A percentile compares a stretch with the other conserved stretches of the same genome.
phyloP scores from a whole-genome alignment of 2,113 vertebrate genomes.

The Oophaga pumilio region DNA sequence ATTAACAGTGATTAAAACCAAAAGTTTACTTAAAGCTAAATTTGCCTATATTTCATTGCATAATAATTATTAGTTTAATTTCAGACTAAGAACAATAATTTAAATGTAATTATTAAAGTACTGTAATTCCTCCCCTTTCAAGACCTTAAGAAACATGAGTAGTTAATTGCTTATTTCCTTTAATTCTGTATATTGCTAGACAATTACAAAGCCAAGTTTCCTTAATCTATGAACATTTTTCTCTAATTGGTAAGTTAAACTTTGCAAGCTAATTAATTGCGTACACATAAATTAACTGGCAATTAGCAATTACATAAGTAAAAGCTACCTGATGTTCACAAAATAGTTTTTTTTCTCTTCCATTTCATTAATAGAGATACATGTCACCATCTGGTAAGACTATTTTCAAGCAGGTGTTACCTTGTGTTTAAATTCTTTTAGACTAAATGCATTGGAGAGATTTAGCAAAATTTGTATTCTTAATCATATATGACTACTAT shows the following conservation, averaged over 20 bases:
- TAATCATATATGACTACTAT: constrained; percentile 20
- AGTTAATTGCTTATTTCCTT: constrained; percentile 55
- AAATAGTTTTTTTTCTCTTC: constrained; percentile 19
- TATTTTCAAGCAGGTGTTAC: constrained; percentile 46
- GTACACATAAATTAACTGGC: constrained; percentile 53
- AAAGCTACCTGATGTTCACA: constrained; percentile 52
- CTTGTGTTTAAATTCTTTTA: constrained; percentile 30
- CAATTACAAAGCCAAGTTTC: constrained; percentile 54
- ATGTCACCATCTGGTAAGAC: constrained; percentile 49
- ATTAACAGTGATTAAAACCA: not conserved
- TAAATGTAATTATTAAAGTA: constrained; percentile 41
- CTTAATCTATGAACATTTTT: constrained; percentile 52
- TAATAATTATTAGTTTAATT: not conserved
- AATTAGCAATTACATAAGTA: constrained; percentile 54
- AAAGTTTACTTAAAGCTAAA: not conserved
- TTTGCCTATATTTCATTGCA: not conserved
- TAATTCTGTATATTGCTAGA: constrained; percentile 52
- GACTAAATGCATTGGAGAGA: constrained; percentile 20
- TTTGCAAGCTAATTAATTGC: constrained; percentile 56
- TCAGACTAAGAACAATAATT: constrained; percentile 16
- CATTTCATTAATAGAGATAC: constrained; percentile 43
- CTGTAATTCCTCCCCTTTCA: constrained; percentile 17
- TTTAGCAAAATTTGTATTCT: constrained; percentile 18
- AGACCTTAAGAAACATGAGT: constrained; percentile 39
- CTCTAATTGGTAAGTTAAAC: constrained; percentile 56